Evolutionary conservation across 2,888 invertebrate species (phyloP).

Genomic region (Melinopterus prodromus): DNA sequence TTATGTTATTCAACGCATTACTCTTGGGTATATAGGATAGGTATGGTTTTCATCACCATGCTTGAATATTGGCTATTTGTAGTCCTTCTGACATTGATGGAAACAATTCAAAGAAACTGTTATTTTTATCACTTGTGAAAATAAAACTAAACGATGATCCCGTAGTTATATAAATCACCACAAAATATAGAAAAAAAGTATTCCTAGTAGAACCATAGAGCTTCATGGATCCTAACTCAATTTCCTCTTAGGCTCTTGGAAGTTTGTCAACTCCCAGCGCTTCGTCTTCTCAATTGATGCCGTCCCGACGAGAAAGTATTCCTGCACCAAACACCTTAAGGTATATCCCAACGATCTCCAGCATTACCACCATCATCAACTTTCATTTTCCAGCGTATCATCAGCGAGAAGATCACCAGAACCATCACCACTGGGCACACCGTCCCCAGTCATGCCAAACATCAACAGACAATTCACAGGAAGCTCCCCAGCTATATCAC

Average conservation of each 20-base stretch:
- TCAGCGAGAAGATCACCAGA: slow-evolving; percentile 56
- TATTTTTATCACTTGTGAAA: too few species aligned
- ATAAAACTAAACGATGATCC: background rate
- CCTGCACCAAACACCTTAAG: slow-evolving; percentile 64
- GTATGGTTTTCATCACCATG: too few species aligned
- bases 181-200: background rate
- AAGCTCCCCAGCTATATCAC: slow-evolving; percentile 42
- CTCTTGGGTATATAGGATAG: background rate
- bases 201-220: background rate
- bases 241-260: slow-evolving; percentile 71
- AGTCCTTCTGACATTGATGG: too few species aligned
- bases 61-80: too few species aligned
- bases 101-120: too few species aligned
- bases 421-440: slow-evolving; percentile 49
- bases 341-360: slow-evolving; percentile 42
- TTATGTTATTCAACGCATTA: background rate
- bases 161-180: slow-evolving; percentile 9
- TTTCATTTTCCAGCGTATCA: slow-evolving; percentile 53
- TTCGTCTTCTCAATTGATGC: slow-evolving; percentile 67
- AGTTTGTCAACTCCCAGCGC: slow-evolving; percentile 76
- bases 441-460: slow-evolving; percentile 42
- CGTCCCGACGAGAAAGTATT: slow-evolving; percentile 72
- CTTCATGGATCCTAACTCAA: slow-evolving; percentile 14
- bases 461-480: slow-evolving; percentile 40
- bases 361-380: background rate